Base-by-base conservation (phyloP, 2,888 invertebrate genomes). In the Clusia tigrina region DNA sequence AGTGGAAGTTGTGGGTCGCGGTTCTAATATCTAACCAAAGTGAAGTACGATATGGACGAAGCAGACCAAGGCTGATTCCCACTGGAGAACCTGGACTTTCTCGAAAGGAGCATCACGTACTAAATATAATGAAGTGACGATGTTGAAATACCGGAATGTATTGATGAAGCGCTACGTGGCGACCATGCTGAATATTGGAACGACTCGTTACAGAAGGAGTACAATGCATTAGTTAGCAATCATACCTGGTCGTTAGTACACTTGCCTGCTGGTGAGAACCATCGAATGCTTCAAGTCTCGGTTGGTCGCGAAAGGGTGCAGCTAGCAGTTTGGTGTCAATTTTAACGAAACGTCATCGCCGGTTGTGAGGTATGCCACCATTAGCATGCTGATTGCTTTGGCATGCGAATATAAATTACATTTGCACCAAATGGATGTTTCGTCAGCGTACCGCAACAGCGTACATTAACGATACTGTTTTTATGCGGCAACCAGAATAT, bases 341-440 rank as follows among this genome's bases (percentile, higher is more conserved):
- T 70, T 59, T 46, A 51, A 2, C 1, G 70, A 68, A 60, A 70
- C 66, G 1, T 70, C 68, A 54, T 68, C 69, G 17, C 70, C 68
- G 1, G 69, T 71, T 0, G 66, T 62, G 1, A 55, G 69, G 9
- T 67, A 67, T 48, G 58, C 62, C 1, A 69, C 67, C 2, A 70
- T 72, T 15, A 38, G 69, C 9, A 48, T 68, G 46, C 12, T 73
- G 1, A 61, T 71, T 22, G 73, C 69, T 0, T 26, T 72, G 25
- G 66, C 72, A 1, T 66, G 63, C 1, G 68, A 75, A 54, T 54
- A 65, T 15, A 57, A 63, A 1, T 26, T 71, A 25, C 32, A 68
- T n/a, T 12, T 73, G 1, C 67, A 73, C 18, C 70, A 71, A 22
- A 67, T 71, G 64, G 68, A 71, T 54, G 64, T 70, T 5, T 65